Evolutionary conservation across 1,140 invertebrate genomes (phyloP).

Genomic region (Cydia pomonella): DNA sequence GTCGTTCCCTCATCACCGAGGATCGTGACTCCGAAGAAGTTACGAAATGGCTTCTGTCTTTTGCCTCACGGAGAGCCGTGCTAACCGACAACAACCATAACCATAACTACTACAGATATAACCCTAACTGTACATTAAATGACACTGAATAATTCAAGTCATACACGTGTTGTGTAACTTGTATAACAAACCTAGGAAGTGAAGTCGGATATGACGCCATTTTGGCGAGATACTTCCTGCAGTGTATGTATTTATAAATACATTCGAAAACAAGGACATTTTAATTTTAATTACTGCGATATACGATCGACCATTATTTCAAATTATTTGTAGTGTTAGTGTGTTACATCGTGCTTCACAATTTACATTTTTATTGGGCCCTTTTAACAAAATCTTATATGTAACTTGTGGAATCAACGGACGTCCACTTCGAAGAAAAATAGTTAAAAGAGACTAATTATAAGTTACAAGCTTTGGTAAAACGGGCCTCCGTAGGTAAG

Average conservation of each 20-base stretch:
- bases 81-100: too few species aligned
- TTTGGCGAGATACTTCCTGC: constrained; percentile 27
- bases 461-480: too few species aligned
- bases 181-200: constrained; percentile 27
- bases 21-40: too few species aligned
- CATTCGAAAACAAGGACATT: constrained; percentile 22
- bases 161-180: constrained; percentile 24
- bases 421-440: too few species aligned
- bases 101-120: too few species aligned
- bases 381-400: too few species aligned
- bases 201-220: constrained; percentile 16
- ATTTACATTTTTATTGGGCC: background rate
- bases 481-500: too few species aligned
- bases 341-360: background rate
- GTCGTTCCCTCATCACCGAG: too few species aligned
- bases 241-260: constrained; percentile 1
- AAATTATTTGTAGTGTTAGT: background rate
- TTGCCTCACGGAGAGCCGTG: too few species aligned
- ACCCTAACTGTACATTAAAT: constrained; percentile 3
- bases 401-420: too few species aligned
- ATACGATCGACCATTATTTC: background rate
- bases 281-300: background rate
- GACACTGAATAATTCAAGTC: constrained; percentile 25
- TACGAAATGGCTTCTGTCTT: too few species aligned
- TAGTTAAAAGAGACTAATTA: too few species aligned